Base-by-base conservation (phyloP, 2,888 invertebrate genomes). In the Nomada fabriciana region DNA sequence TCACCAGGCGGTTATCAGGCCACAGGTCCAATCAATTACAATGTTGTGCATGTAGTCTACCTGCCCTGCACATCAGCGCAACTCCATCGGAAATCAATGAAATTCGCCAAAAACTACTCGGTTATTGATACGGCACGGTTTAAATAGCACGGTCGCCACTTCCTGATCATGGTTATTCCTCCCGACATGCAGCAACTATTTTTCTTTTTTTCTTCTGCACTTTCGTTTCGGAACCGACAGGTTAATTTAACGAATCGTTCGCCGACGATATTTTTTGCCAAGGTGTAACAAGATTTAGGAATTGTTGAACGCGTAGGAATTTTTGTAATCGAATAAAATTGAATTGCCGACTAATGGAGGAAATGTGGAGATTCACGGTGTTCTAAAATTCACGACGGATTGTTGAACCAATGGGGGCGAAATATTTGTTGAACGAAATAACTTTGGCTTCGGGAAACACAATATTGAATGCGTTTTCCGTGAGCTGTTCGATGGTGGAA, bases 51-150 rank as follows among this genome's bases (percentile, higher is more conserved):
- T 89, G 89, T 74, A 88, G 86, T 79, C 83, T 86, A 86, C 84
- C 81, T 86, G 84, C 63, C 76, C 84, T 83, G 85, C 86, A 86
- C 88, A 89, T 91, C 88, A 83, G 87, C 87, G 89, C 90, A 87
- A 88, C 89, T 88, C 89, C 85, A 93, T 93, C 89, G 92, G 90
- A 93, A 93, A 93, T 93, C 93, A 92, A 93, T 93, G 91, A 90
- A 91, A 92, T 90, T 90, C 87, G 86, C 90, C 91, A 87, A 91
- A 92, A 92, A 91, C 89, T 88, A 89, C 90, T 91, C 86, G 85
- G 90, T 92, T 92, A 92, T 92, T 91, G 91, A 92, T 92, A 91
- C 87, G 89, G 85, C 86, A 87, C 83, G 90, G 90, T 91, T 93
- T 90, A 91, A 92, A 92, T 90, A 89, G 89, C 89, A 90, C 80